A percentile compares a stretch with the other conserved stretches of the same genome.
Evolutionary conservation across 1,140 invertebrate species (phyloP).

Genomic region (Rhopalosiphum padi): DNA sequence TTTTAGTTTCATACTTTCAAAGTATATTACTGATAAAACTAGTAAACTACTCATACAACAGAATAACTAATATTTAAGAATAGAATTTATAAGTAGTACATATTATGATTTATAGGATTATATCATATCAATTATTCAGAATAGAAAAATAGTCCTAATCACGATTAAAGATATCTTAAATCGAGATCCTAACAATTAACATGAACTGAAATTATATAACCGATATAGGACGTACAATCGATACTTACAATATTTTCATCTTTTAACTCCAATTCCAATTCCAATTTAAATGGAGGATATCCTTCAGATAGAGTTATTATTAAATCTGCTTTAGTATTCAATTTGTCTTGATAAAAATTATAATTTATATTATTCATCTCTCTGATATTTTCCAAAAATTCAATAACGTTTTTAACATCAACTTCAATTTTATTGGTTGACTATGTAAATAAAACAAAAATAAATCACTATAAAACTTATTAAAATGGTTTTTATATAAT

Average conservation of each 20-base stretch:
- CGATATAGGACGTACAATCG: neutral
- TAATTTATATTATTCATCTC: neutral
- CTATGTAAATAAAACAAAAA: neutral
- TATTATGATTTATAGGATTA: neutral
- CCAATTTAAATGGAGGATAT: neutral
- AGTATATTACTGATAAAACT: neutral
- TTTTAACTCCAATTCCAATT: slow-evolving; percentile 11
- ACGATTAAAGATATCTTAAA: too few species aligned
- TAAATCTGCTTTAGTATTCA: neutral
- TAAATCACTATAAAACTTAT: neutral
- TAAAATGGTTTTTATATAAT: neutral
- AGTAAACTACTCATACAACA: neutral
- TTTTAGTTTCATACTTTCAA: neutral
- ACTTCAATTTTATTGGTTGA: slow-evolving; percentile 19
- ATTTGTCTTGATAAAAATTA: neutral
- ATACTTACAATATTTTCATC: slow-evolving; percentile 19
- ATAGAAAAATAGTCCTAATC: neutral
- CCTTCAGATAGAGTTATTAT: neutral
- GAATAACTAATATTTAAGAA: neutral
- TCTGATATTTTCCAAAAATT: neutral
- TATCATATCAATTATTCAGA: neutral
- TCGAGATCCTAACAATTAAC: neutral
- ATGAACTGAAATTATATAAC: neutral
- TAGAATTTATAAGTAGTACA: neutral
- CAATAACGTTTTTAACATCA: neutral